A percentile compares a stretch with the other conserved stretches of the same genome.
Evolutionary conservation across 2,888 invertebrate genomes (phyloP).

Genomic region (Orthosia cruda): DNA sequence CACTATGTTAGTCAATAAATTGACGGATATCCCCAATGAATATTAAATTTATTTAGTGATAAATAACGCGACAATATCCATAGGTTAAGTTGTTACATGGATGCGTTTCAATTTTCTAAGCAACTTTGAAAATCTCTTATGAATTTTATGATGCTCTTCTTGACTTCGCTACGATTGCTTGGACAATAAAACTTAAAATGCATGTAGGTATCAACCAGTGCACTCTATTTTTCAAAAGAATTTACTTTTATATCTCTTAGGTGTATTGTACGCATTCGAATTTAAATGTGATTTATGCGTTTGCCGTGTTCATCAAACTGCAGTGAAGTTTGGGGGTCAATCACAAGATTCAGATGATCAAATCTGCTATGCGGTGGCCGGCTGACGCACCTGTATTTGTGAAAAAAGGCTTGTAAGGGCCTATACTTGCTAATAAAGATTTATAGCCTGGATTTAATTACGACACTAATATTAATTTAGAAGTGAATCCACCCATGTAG

Average conservation of each 20-base stretch:
- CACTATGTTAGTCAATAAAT: constrained; percentile 61
- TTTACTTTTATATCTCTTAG: constrained; percentile 58
- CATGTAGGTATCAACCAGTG: constrained; percentile 45
- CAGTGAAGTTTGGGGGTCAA: neutral
- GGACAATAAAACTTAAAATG: constrained; percentile 60
- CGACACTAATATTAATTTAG: constrained; percentile 32
- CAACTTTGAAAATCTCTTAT: constrained; percentile 62
- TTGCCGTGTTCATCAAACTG: neutral
- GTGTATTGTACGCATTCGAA: constrained; percentile 57
- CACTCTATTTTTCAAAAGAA: constrained; percentile 62
- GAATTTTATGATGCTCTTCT: constrained; percentile 48
- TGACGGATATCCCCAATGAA: constrained; percentile 51
- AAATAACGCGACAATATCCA: constrained; percentile 89
- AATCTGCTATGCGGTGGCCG: constrained; percentile 11
- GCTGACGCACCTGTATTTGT: constrained; percentile 10
- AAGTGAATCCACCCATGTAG: constrained; percentile 40
- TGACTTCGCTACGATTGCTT: constrained; percentile 54
- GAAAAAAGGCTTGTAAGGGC: neutral
- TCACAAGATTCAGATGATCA: neutral
- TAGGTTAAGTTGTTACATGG: constrained; percentile 84
- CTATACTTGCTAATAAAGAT: constrained; percentile 7
- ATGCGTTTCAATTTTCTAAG: constrained; percentile 66
- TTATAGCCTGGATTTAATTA: constrained; percentile 29
- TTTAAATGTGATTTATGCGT: constrained; percentile 38
- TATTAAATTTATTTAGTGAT: constrained; percentile 81